Conservation (phyloP, 2,888 invertebrate species). For the Melieria omissa region DNA sequence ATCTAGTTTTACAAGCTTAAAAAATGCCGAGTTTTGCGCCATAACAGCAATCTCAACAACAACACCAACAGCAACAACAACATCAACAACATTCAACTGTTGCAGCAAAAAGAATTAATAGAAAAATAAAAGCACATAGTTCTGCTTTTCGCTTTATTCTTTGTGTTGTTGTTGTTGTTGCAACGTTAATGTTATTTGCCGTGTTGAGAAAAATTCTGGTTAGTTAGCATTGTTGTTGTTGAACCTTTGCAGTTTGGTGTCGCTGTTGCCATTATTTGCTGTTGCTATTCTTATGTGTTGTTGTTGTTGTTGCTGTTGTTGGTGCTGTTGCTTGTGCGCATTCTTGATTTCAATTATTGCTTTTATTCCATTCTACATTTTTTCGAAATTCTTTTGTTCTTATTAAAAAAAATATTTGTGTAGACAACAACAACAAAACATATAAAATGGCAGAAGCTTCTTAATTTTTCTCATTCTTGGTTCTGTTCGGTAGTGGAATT, state of each 20-base stretch:
- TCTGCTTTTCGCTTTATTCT: neutral
- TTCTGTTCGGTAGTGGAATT: no score
- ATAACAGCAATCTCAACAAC: neutral
- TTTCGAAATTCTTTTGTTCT: no score
- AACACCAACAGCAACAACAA: neutral
- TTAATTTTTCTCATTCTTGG: no score
- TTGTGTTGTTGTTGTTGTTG: neutral
- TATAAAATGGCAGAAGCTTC: no score
- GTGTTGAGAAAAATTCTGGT: neutral
- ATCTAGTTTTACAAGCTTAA: constrained; percentile 3
- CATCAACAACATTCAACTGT: neutral
- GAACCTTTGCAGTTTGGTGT: neutral
- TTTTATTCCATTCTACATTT: neutral
- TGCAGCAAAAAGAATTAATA: neutral
- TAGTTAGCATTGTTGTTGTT: neutral
- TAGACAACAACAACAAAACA: no score
- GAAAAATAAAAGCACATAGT: neutral
- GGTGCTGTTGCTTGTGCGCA: neutral
- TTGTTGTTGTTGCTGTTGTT: neutral
- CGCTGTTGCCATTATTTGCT: no score
- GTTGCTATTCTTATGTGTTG: neutral
- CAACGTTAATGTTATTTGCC: neutral
- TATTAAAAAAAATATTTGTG: no score
- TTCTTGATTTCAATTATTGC: constrained; percentile 15
- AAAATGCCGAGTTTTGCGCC: neutral